Conservation (phyloP, 2,888 invertebrate species). For the Lithophane semibrunnea region DNA sequence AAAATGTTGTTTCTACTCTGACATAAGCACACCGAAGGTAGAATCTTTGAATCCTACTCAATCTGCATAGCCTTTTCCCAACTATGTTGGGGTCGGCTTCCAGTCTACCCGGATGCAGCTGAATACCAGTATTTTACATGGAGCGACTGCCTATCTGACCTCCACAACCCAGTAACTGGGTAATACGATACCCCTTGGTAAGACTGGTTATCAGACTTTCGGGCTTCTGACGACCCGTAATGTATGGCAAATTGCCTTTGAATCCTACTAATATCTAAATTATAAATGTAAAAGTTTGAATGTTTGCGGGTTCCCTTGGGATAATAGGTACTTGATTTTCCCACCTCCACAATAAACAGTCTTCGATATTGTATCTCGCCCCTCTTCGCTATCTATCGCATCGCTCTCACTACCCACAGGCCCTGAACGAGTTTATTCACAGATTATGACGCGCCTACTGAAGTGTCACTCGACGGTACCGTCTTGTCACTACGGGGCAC, state of each 20-base stretch:
- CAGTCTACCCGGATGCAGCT: no score
- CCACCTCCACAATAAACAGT: not conserved
- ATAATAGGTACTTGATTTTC: not conserved
- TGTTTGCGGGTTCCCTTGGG: not conserved
- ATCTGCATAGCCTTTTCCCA: no score
- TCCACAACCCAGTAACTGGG: no score
- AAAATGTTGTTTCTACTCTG: not conserved
- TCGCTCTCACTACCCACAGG: not conserved
- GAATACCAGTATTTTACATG: no score
- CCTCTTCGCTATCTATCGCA: not conserved
- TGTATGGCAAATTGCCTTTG: not conserved
- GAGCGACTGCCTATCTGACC: no score
- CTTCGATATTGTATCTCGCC: not conserved
- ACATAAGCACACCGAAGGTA: not conserved
- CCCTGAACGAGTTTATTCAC: constrained; percentile 21
- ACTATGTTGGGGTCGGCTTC: no score
- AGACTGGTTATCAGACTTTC: no score
- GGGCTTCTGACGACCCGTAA: no score
- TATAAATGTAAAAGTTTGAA: not conserved
- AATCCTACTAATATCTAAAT: not conserved
- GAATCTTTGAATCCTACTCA: not conserved
- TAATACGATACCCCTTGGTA: no score
- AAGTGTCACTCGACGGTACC: constrained; percentile 44
- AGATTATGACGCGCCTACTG: constrained; percentile 44
- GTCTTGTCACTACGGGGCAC: constrained; percentile 50